These are phyloP conservation scores for Ceratoteleas bidentatus DNA, from an alignment of 1,140 invertebrate species.

Conservation along the genomic window DNA sequence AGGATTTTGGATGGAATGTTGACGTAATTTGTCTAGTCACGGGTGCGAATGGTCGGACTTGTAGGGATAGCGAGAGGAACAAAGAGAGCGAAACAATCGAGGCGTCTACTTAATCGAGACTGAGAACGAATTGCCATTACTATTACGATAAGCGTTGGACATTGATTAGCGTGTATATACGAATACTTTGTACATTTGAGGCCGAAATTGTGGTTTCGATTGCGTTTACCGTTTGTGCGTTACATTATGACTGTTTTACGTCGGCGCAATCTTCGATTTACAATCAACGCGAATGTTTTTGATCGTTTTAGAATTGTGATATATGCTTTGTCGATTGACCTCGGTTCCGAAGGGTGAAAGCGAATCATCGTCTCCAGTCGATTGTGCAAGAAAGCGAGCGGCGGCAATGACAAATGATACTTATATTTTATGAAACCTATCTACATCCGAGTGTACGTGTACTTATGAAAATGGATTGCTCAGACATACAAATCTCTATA, in stretches of 20 bases:
- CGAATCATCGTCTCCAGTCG: conserved; percentile 23
- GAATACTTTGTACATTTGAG: conserved; percentile 1
- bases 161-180: conserved; percentile 28
- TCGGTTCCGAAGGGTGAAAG: not conserved
- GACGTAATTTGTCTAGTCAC: conserved; percentile 51
- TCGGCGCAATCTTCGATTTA: conserved; percentile 8
- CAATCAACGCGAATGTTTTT: not conserved
- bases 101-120: conserved; percentile 34
- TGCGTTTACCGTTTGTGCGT: conserved; percentile 5
- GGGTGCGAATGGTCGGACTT: conserved; percentile 14
- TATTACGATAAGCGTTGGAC: conserved; percentile 28
- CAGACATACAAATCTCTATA: conserved; percentile 47
- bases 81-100: conserved; percentile 20
- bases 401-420: conserved; percentile 39
- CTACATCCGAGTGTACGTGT: conserved; percentile 47
- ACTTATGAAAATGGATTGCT: conserved; percentile 59
- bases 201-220: conserved; percentile 12
- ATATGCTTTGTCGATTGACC: conserved; percentile 15
- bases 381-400: conserved; percentile 5
- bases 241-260: not conserved
- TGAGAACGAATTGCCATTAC: conserved; percentile 27
- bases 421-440: conserved; percentile 61
- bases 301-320: conserved; percentile 45
- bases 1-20: conserved; percentile 65
- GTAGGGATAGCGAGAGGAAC: conserved; percentile 15